A percentile compares a stretch with the other conserved stretches of the same genome.
Conservation (phyloP, 2,797 vertebrate genomes). For the Fratercula arctica region DNA sequence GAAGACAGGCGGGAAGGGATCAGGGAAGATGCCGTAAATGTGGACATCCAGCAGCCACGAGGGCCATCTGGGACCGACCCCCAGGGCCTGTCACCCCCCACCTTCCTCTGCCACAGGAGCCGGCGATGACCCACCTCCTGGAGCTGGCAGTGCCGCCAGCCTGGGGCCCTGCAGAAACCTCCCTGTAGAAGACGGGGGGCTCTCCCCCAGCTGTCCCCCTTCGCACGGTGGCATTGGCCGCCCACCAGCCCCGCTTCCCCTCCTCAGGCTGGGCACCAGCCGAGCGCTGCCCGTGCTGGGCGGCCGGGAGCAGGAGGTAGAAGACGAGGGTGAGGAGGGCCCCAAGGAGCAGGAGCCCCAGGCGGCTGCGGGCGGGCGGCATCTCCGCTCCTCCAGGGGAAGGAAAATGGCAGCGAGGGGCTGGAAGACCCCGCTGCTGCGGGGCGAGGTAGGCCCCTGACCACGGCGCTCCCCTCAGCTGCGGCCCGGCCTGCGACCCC, state of each 20-base stretch:
- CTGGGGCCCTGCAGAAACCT: constrained; percentile 80
- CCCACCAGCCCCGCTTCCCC: constrained; percentile 46
- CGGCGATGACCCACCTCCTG: constrained; percentile 77
- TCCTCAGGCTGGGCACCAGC: constrained; percentile 72
- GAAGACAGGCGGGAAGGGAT: not conserved
- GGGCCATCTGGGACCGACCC: not conserved
- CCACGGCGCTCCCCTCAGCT: not conserved
- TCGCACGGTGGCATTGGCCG: constrained; percentile 78
- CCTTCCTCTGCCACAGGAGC: not conserved
- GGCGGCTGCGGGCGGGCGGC: not conserved
- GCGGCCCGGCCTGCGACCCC: not conserved
- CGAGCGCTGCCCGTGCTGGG: constrained; percentile 68
- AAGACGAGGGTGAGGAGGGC: constrained; percentile 84
- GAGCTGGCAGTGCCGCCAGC: constrained; percentile 72
- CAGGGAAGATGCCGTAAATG: accelerated
- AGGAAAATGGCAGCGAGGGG: not conserved
- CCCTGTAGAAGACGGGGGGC: constrained; percentile 89
- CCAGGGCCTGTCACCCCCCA: not conserved
- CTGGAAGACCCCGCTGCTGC: not conserved
- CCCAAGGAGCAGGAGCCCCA: constrained; percentile 84
- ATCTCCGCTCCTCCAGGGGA: not conserved
- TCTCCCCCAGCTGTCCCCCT: constrained; percentile 82
- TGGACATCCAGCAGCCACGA: accelerated
- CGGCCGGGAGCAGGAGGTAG: constrained; percentile 85
- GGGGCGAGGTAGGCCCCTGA: not conserved